Conservation (phyloP, 2,888 invertebrate genomes). For the Clivina fossor region DNA sequence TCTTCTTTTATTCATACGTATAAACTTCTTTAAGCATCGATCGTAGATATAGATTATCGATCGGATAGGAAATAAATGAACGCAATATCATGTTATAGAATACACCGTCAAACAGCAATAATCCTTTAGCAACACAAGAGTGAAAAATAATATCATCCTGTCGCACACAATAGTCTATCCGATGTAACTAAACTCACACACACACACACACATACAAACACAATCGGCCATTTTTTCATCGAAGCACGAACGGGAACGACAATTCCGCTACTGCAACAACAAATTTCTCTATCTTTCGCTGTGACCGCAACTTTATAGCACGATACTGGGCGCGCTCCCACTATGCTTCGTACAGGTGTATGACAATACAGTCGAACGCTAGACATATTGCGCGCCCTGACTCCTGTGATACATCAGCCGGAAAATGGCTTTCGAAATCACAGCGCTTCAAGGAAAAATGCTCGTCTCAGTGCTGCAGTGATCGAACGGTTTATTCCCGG, state of each 20-base stretch:
- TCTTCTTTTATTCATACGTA: too few relatives aligned
- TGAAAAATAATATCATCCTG: slow-evolving; percentile 26
- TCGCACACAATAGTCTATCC: slow-evolving; percentile 25
- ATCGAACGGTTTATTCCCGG: too few relatives aligned
- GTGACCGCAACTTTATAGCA: not conserved
- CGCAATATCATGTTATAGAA: slow-evolving; percentile 24
- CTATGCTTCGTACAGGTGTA: not conserved
- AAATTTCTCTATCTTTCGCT: not conserved
- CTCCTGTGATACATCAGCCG: slow-evolving; percentile 32
- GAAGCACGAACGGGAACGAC: not conserved
- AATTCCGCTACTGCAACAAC: not conserved
- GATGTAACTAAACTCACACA: slow-evolving; percentile 20
- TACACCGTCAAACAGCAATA: slow-evolving; percentile 22
- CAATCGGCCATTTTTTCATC: not conserved
- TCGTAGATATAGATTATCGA: too few relatives aligned
- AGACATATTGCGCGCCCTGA: slow-evolving; percentile 25
- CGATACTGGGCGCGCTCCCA: not conserved
- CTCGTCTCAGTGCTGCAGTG: too few relatives aligned
- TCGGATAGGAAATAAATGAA: slow-evolving; percentile 19
- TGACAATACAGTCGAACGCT: slow-evolving; percentile 5
- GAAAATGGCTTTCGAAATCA: slow-evolving; percentile 34
- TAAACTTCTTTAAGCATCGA: too few relatives aligned
- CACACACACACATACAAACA: not conserved
- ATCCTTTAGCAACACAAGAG: slow-evolving; percentile 26
- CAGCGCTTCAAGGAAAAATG: slow-evolving; percentile 29